phyloP scores from a whole-genome alignment of 2,797 vertebrate genomes.

The Pempheris klunzingeri region DNA sequence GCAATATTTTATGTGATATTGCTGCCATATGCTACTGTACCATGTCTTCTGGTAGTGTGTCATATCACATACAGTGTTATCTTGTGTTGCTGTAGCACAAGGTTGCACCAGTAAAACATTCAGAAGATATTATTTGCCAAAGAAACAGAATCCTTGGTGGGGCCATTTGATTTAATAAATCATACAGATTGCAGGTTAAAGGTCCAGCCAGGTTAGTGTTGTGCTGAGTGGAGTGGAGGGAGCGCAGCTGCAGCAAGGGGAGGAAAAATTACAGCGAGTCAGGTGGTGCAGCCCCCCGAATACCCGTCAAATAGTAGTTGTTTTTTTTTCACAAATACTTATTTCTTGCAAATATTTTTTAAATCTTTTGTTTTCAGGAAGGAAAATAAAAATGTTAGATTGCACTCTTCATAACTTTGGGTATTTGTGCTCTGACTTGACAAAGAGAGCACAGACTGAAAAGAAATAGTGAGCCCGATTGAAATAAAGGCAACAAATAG shows the following conservation, averaged over 20 bases:
- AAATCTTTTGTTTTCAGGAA: too few relatives aligned
- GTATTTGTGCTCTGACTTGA: too few relatives aligned
- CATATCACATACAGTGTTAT: neutral
- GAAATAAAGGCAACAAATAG: too few relatives aligned
- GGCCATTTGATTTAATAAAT: slow-evolving; percentile 41
- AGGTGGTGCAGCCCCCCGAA: slow-evolving; percentile 29
- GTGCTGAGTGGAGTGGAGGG: slow-evolving; percentile 1
- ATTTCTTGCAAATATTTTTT: too few relatives aligned
- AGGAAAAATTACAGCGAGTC: slow-evolving; percentile 4
- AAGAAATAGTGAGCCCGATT: too few relatives aligned
- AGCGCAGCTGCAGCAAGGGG: neutral
- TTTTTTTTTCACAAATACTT: too few relatives aligned
- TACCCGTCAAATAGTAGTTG: too few relatives aligned
- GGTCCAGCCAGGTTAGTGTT: slow-evolving; percentile 25
- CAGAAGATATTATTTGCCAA: slow-evolving; percentile 7
- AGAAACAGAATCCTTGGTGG: slow-evolving; percentile 5
- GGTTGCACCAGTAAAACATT: slow-evolving; percentile 1
- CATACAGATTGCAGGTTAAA: slow-evolving; percentile 26
- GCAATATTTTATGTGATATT: neutral
- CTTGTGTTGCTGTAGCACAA: neutral
- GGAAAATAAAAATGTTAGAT: too few relatives aligned
- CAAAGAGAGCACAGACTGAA: too few relatives aligned
- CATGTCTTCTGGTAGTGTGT: neutral
- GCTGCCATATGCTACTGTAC: neutral
- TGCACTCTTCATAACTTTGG: too few relatives aligned